These are phyloP conservation scores for Eubucco bourcierii DNA, from an alignment of 2,113 vertebrate genomes.

Conservation along the genomic window DNA sequence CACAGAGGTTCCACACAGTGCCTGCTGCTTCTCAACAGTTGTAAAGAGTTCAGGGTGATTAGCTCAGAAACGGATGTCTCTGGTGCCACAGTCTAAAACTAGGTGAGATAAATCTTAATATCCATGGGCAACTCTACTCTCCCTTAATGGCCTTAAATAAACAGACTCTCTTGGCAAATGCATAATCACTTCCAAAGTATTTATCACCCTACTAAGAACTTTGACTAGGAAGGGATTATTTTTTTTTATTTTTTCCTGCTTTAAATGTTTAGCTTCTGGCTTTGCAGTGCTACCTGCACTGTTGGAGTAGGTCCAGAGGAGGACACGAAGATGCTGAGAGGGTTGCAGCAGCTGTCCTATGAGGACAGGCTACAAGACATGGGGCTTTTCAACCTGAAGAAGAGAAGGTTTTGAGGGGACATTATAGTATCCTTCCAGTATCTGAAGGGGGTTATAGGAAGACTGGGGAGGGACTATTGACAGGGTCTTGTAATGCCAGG, in stretches of 20 bases:
- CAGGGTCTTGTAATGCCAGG: no score
- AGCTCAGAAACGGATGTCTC: neutral
- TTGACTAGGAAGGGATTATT: neutral
- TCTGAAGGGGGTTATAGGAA: no score
- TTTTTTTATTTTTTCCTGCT: neutral
- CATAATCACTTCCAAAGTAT: slow-evolving; percentile 8
- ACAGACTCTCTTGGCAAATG: neutral
- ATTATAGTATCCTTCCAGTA: no score
- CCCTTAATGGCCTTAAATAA: slow-evolving; percentile 16
- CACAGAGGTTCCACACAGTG: neutral
- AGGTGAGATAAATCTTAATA: slow-evolving; percentile 29
- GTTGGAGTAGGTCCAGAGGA: no score
- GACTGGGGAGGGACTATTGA: no score
- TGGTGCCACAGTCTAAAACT: neutral
- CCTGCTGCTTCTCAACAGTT: neutral
- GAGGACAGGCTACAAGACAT: no score
- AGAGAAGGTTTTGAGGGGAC: no score
- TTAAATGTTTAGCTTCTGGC: neutral
- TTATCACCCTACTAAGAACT: slow-evolving; percentile 5
- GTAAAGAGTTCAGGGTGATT: neutral
- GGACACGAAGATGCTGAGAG: no score
- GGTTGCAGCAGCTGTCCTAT: no score
- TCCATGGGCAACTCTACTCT: neutral
- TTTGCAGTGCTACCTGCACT: neutral
- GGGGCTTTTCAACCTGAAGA: no score